Evolutionary conservation across 1,140 invertebrate genomes (phyloP).

Genomic region (Drosophila willistoni): DNA sequence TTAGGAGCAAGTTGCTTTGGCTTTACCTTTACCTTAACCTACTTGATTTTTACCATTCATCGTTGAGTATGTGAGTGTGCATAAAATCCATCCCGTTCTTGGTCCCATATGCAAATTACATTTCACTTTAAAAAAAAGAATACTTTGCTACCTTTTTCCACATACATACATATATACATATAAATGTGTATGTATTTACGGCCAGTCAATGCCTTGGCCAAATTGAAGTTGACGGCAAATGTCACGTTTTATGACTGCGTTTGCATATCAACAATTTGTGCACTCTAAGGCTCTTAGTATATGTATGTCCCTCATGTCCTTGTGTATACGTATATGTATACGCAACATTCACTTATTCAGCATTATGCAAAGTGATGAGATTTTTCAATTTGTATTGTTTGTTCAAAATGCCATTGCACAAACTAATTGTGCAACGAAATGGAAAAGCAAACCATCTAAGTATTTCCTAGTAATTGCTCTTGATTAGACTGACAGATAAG

Average conservation of each 20-base stretch:
- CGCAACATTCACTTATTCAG: conserved; percentile 41
- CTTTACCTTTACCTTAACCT: conserved; percentile 51
- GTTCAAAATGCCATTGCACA: conserved; percentile 36
- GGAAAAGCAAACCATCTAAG: conserved; percentile 12
- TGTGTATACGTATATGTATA: background rate
- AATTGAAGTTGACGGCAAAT: conserved; percentile 69
- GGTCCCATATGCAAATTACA: conserved; percentile 63
- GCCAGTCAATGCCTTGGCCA: conserved; percentile 59
- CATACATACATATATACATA: background rate
- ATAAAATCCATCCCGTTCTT: conserved; percentile 53
- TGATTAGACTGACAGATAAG: conserved; percentile 29
- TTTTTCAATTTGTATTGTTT: conserved; percentile 62
- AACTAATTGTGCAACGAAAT: conserved; percentile 52
- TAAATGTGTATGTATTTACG: conserved; percentile 45
- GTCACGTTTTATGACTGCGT: conserved; percentile 74
- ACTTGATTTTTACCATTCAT: conserved; percentile 46
- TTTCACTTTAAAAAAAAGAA: conserved; percentile 57
- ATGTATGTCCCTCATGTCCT: conserved; percentile 16
- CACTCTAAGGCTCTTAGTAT: conserved; percentile 19
- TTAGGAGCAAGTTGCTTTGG: conserved; percentile 64
- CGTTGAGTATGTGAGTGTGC: conserved; percentile 45
- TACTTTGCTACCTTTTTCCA: conserved; percentile 64
- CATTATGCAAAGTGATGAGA: conserved; percentile 65
- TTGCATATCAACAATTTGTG: conserved; percentile 68
- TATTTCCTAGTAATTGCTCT: conserved; percentile 18